These are phyloP conservation scores for Serranus cabrilla DNA, from an alignment of 2,797 vertebrate species.

Conservation along the genomic window DNA sequence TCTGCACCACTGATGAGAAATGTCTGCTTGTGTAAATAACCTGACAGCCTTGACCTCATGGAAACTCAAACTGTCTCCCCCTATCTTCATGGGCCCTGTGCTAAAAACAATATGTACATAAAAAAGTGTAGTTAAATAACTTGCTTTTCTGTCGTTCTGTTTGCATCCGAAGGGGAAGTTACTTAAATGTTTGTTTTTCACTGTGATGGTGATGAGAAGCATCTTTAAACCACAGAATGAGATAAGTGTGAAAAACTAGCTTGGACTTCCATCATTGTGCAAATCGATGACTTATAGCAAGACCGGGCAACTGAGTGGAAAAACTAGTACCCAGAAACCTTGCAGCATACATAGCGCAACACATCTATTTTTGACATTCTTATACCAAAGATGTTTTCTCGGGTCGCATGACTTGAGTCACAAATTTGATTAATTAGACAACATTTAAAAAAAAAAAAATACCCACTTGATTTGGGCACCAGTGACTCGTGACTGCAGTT, in stretches of 20 bases:
- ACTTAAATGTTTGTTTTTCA: conserved; percentile 3
- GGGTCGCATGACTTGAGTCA: no score
- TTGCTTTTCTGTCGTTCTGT: background rate
- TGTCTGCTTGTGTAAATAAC: background rate
- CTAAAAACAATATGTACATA: no score
- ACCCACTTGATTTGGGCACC: no score
- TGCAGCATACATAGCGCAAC: background rate
- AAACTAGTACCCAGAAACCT: background rate
- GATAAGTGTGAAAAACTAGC: background rate
- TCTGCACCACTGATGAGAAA: background rate
- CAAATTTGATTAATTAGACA: no score
- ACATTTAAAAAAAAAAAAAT: no score
- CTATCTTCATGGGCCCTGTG: background rate
- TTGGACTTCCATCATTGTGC: background rate
- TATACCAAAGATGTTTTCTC: no score
- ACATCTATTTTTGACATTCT: no score
- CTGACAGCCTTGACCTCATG: background rate
- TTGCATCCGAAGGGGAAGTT: background rate
- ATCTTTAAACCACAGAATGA: conserved; percentile 18
- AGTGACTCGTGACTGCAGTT: no score
- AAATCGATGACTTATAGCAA: conserved; percentile 1
- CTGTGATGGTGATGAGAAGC: background rate
- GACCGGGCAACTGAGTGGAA: background rate
- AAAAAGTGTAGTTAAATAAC: no score
- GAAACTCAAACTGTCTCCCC: background rate